Conservation (phyloP, 2,797 vertebrate species). For the Hippoglossus hippoglossus region DNA sequence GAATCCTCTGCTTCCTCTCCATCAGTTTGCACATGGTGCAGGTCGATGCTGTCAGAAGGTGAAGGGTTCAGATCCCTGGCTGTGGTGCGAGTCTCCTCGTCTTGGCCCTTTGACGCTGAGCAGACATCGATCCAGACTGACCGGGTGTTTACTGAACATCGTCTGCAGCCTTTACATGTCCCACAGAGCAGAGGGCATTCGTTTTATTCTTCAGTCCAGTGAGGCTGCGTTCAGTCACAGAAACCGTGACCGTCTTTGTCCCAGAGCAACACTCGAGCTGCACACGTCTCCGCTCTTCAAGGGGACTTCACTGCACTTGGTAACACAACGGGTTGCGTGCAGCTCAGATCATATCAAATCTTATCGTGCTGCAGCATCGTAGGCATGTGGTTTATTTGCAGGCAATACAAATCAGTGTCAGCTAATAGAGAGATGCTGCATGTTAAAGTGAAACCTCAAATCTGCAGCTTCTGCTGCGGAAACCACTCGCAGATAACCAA, state of each 20-base stretch:
- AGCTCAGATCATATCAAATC: too few species aligned
- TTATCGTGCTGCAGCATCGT: too few species aligned
- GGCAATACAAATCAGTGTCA: slow-evolving; percentile 56
- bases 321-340: neutral
- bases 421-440: neutral
- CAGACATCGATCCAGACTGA: slow-evolving; percentile 59
- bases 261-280: slow-evolving; percentile 40
- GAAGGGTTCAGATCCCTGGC: slow-evolving; percentile 48
- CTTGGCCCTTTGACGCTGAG: slow-evolving; percentile 48
- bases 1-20: slow-evolving; percentile 57
- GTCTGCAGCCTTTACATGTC: slow-evolving; percentile 59
- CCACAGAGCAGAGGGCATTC: slow-evolving; percentile 55
- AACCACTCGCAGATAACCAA: slow-evolving; percentile 42
- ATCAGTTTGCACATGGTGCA: slow-evolving; percentile 58
- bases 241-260: slow-evolving; percentile 21
- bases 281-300: slow-evolving; percentile 40
- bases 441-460: slow-evolving; percentile 38
- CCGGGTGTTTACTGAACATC: slow-evolving; percentile 64
- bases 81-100: slow-evolving; percentile 13
- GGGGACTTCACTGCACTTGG: slow-evolving; percentile 34
- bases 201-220: slow-evolving; percentile 66
- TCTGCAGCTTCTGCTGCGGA: slow-evolving; percentile 38
- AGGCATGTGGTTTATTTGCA: slow-evolving; percentile 6
- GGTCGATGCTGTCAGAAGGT: slow-evolving; percentile 44
- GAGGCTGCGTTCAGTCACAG: slow-evolving; percentile 71